phyloP scores from a whole-genome alignment of 1,140 invertebrate species.

The Cydia strobilella region DNA sequence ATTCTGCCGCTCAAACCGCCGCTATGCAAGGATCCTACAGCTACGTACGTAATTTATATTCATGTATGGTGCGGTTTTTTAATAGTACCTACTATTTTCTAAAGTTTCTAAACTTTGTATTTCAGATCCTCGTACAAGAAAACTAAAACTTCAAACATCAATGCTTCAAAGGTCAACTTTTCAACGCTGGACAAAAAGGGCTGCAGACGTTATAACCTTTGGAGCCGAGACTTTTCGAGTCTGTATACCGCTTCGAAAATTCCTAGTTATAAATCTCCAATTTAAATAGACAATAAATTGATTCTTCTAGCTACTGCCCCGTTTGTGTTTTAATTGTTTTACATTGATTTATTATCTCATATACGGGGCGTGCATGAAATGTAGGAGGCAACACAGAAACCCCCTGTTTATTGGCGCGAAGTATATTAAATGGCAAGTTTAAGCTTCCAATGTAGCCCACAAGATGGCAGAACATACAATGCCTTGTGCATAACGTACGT shows the following conservation, averaged over 20 bases:
- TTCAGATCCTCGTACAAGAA: background rate
- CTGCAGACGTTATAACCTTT: conserved; percentile 6
- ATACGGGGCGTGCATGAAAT: too few species aligned
- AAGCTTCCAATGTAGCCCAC: too few species aligned
- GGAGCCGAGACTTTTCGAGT: conserved; percentile 23
- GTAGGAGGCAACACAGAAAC: too few species aligned
- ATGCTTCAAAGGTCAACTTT: background rate
- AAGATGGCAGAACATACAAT: too few species aligned
- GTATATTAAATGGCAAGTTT: too few species aligned
- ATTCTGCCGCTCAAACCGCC: conserved; percentile 1
- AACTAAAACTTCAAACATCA: background rate
- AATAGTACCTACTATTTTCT: background rate
- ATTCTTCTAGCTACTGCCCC: too few species aligned
- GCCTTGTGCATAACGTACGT: too few species aligned
- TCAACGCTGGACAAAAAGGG: background rate
- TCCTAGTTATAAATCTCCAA: conserved; percentile 23
- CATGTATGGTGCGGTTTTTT: background rate
- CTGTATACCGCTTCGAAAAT: conserved; percentile 29
- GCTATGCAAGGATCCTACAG: background rate
- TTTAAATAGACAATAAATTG: background rate
- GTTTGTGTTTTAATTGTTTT: too few species aligned
- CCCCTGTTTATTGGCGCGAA: too few species aligned
- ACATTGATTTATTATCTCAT: too few species aligned
- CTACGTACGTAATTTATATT: background rate
- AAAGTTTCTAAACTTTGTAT: background rate